These are phyloP conservation scores for Dyspetes luteomarginatus DNA, from an alignment of 2,888 invertebrate species.

Conservation along the genomic window DNA sequence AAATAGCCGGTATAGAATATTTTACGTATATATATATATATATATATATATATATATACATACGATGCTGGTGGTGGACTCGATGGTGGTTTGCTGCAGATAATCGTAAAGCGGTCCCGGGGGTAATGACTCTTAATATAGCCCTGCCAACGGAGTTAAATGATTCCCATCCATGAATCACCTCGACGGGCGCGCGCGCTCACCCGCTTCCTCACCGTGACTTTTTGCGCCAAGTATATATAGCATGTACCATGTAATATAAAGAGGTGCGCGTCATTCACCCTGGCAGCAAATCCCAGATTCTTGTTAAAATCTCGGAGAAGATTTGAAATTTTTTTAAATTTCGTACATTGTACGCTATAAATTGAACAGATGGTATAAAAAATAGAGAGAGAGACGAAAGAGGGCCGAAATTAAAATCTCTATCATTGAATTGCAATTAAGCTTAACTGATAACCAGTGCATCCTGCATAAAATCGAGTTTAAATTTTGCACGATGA, in stretches of 20 bases:
- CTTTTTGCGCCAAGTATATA: slow-evolving; percentile 48
- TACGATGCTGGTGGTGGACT: slow-evolving; percentile 40
- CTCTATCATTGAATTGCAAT: too few relatives aligned
- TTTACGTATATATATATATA: slow-evolving; percentile 5
- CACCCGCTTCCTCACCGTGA: slow-evolving; percentile 39
- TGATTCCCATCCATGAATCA: slow-evolving; percentile 68
- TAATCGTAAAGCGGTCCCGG: slow-evolving; percentile 66
- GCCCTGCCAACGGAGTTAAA: slow-evolving; percentile 67
- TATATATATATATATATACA: too few relatives aligned
- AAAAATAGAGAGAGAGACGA: too few relatives aligned
- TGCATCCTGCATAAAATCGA: too few relatives aligned
- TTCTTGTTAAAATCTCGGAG: background rate
- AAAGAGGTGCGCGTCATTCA: slow-evolving; percentile 1
- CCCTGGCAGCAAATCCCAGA: background rate
- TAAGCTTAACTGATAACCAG: too few relatives aligned
- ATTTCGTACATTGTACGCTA: too few relatives aligned
- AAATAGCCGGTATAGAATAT: slow-evolving; percentile 61
- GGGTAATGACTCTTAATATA: slow-evolving; percentile 69
- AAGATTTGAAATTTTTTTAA: background rate
- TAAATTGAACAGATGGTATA: too few relatives aligned
- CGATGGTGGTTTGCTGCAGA: slow-evolving; percentile 52
- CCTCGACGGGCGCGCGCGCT: slow-evolving; percentile 51
- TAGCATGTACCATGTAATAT: background rate
- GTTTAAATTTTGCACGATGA: too few relatives aligned
- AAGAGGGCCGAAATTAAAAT: too few relatives aligned